Evolutionary conservation across 2,888 invertebrate species (phyloP), one percentile per base, ranked within the genome.

Genomic region (Hololepta plana): DNA sequence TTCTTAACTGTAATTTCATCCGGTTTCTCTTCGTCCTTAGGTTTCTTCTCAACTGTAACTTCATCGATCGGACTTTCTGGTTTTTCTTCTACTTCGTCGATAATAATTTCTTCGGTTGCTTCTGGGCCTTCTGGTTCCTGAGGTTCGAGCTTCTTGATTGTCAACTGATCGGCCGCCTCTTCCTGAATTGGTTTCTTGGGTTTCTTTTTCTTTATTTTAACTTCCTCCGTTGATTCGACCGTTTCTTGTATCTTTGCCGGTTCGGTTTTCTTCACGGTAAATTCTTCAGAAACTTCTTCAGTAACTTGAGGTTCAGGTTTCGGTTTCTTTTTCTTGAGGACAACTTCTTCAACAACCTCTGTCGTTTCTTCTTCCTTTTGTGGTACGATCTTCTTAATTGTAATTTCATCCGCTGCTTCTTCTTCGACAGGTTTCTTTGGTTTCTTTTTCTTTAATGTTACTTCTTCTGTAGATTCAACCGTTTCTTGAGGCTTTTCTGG

Each of bases 401-500:
- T 17, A 17, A 7, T n/a, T 21, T 21, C 22, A 21, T 7, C 11
- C 9, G 11, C 22, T 36, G 32, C 7, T 36, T 23, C 19, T 37
- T 32, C 4, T n/a, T n/a, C n/a, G n/a, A n/a, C n/a, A n/a, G n/a
- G n/a, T n/a, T n/a, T n/a, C n/a, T n/a, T n/a, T n/a, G n/a, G n/a
- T n/a, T n/a, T n/a, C n/a, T n/a, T n/a, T n/a, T n/a, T n/a, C n/a
- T n/a, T n/a, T n/a, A n/a, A n/a, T n/a, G n/a, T n/a, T n/a, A n/a
- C n/a, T n/a, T n/a, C 67, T 44, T 75, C 77, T 2, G 72, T 70
- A 24, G 70, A 63, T 59, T 80, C 80, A 21, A 73, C 71, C 35
- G 74, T 59, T 37, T 75, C 72, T 4, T 62, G 55, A 20, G 68
- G 60, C 46, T 75, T 75, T 42, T 65, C 59, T 4, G 70, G 65